These are phyloP conservation scores for Opisthocomus hoazin DNA, from an alignment of 2,113 vertebrate species.

Conservation along the genomic window DNA sequence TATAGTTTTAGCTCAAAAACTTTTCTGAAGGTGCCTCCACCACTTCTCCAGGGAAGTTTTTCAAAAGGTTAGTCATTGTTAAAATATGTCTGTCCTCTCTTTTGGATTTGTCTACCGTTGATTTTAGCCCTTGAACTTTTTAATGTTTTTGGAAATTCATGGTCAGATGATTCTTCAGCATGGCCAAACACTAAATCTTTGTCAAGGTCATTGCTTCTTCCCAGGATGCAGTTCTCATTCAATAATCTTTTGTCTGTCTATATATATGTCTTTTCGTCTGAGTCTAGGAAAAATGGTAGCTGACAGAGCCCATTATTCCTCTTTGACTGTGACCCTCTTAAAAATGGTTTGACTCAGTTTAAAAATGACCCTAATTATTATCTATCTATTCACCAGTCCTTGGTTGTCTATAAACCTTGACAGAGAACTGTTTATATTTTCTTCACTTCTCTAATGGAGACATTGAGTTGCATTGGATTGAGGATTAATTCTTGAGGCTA, in stretches of 20 bases:
- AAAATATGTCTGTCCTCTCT: background rate
- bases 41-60: constrained; percentile 6
- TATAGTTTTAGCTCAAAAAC: background rate
- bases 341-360: background rate
- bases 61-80: constrained; percentile 32
- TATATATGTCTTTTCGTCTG: constrained; percentile 5
- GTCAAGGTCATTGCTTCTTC: constrained; percentile 23
- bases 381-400: background rate
- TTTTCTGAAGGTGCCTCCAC: background rate
- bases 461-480: background rate
- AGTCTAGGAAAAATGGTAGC: background rate
- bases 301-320: background rate
- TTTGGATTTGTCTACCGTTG: background rate
- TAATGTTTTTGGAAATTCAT: constrained; percentile 2
- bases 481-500: background rate
- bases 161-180: background rate
- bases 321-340: background rate
- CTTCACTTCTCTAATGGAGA: background rate
- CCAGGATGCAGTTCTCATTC: background rate
- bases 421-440: background rate
- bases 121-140: constrained; percentile 1
- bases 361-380: background rate
- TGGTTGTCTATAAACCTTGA: background rate
- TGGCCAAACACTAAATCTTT: constrained; percentile 3
- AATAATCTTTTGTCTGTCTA: background rate